phyloP scores from a whole-genome alignment of 2,888 invertebrate genomes.

The Palloptera scutellata region DNA sequence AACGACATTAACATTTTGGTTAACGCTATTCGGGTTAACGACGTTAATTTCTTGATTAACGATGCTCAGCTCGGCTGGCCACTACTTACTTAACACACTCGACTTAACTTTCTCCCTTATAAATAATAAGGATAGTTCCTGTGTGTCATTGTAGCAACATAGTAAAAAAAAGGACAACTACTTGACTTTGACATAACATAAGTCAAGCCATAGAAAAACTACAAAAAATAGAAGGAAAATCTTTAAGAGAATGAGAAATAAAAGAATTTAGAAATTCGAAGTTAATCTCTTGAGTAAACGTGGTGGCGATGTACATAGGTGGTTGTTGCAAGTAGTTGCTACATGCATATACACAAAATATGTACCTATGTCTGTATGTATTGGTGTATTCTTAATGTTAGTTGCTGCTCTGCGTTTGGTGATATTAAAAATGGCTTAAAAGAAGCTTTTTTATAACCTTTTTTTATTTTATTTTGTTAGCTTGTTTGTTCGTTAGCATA shows the following conservation, averaged over 20 bases:
- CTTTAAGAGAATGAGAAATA: constrained; percentile 56
- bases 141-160: neutral
- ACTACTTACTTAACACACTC: too few relatives aligned
- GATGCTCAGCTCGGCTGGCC: too few relatives aligned
- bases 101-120: too few relatives aligned
- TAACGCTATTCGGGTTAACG: too few relatives aligned
- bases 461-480: constrained; percentile 23
- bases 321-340: constrained; percentile 23
- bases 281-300: constrained; percentile 61
- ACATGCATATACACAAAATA: constrained; percentile 12
- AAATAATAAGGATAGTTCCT: neutral
- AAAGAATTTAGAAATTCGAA: constrained; percentile 59
- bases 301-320: constrained; percentile 36
- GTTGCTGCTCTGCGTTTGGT: constrained; percentile 32
- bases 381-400: constrained; percentile 34
- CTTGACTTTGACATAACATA: neutral
- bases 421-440: constrained; percentile 55
- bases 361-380: constrained; percentile 22
- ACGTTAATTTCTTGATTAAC: too few relatives aligned
- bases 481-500: too few relatives aligned
- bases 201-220: neutral
- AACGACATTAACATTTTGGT: too few relatives aligned
- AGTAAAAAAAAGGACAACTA: neutral
- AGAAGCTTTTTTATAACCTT: constrained; percentile 54
- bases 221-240: neutral